Base-by-base conservation (phyloP, 1,140 invertebrate species). In the Hyles euphorbiae region DNA sequence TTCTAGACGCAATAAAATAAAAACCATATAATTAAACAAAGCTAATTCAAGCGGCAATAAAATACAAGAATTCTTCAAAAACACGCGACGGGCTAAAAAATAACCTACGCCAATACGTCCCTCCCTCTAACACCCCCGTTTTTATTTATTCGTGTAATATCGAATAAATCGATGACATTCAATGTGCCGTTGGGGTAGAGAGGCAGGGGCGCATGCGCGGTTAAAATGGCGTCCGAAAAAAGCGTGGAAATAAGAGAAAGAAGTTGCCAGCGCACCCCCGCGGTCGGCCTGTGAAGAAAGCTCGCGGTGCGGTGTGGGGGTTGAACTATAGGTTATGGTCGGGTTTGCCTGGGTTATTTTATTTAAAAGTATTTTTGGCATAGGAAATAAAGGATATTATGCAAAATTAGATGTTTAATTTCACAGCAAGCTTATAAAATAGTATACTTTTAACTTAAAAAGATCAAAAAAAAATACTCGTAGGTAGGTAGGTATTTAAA, bases 191-290 rank as follows among this genome's bases (percentile, higher is more conserved):
- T 59, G 53, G 58, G 60, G 65, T 59, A 34, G 53, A 7, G 22
- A 3, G 52, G n/a, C 43, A 5, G 44, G 22, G 68, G 76, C 84
- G 84, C 84, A 58, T 78, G 84, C 84, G 84, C 70, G 58, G 63
- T 60, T 83, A 87, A 86, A 86, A 87, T 87, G 84, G 84, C 84
- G 63, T 67, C 70, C 68, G 71, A 76, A 87, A 87, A 87, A 87
- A 65, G 67, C 68, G 63, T 69, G 76, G 78, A 84, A 86, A 84
- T 84, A 83, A 85, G 81, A 86, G 80, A 87, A 87, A 87, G 81
- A 84, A 81, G 63, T 63, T 63, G 62, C 58, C 72, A 70, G 62
- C 70, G 69, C 68, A 67, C 70, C 76, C 76, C 70, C 72, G 72
- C 63, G 61, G 36, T 34, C 34, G 6, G 43, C 36, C 32, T 11